A percentile compares a stretch with the other conserved stretches of the same genome.
Conservation (phyloP, 2,888 invertebrate genomes). For the Drosophila cyrtoloma region DNA sequence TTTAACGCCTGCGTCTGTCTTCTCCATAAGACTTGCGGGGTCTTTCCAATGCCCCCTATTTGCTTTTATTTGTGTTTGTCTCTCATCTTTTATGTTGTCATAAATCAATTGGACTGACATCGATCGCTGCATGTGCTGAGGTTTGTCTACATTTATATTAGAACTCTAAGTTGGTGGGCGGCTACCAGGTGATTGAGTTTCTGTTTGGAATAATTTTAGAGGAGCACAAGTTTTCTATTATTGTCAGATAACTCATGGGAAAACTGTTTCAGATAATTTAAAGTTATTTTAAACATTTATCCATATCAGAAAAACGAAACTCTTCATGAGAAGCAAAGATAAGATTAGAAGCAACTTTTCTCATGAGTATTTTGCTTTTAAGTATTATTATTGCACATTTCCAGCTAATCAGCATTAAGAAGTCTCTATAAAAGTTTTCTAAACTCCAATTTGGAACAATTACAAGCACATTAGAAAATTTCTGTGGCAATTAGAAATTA, state of each 20-base stretch:
- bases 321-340: neutral
- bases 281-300: neutral
- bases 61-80: constrained; percentile 18
- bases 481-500: constrained; percentile 20
- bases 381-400: constrained; percentile 7
- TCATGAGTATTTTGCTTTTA: neutral
- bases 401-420: constrained; percentile 18
- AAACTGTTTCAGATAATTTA: neutral
- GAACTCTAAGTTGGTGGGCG: constrained; percentile 39
- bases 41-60: constrained; percentile 27
- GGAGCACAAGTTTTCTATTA: constrained; percentile 4
- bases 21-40: constrained; percentile 3
- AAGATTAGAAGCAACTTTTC: neutral
- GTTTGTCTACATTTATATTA: constrained; percentile 34
- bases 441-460: constrained; percentile 51
- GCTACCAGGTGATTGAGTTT: constrained; percentile 30
- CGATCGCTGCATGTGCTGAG: constrained; percentile 66
- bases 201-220: neutral
- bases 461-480: constrained; percentile 33
- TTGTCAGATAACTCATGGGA: too few species aligned
- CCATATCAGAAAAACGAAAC: neutral
- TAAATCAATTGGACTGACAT: constrained; percentile 68
- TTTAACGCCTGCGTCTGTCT: constrained; percentile 57
- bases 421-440: constrained; percentile 37
- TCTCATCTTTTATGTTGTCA: constrained; percentile 63